A percentile compares a stretch with the other conserved stretches of the same genome.
Evolutionary conservation across 2,888 invertebrate genomes (phyloP).

Genomic region (Eristalis tenax): DNA sequence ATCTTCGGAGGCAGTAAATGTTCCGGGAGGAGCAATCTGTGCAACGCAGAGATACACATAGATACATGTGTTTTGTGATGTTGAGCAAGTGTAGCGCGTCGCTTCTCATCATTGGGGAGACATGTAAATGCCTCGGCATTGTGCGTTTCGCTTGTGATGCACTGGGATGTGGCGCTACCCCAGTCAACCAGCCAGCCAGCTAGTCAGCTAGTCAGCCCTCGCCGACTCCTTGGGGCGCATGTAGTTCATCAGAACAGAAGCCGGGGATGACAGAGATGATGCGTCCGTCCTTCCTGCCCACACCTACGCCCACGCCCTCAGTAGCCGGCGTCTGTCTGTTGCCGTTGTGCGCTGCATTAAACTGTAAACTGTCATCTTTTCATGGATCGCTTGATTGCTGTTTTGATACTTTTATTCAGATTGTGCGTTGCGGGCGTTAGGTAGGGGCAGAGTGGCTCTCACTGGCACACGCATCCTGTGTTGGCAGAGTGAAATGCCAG

Average conservation of each 20-base stretch:
- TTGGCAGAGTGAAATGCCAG: slow-evolving; percentile 51
- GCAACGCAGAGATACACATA: slow-evolving; percentile 27
- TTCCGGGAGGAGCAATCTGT: slow-evolving; percentile 51
- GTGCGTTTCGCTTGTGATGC: slow-evolving; percentile 53
- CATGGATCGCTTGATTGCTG: slow-evolving; percentile 54
- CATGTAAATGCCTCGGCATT: slow-evolving; percentile 33
- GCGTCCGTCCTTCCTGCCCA: not conserved
- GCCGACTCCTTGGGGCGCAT: not conserved
- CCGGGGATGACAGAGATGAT: slow-evolving; percentile 20
- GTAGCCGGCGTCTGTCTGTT: no score
- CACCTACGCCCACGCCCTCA: not conserved
- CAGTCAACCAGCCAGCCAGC: no score
- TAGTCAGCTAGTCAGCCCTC: not conserved
- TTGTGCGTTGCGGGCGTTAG: slow-evolving; percentile 49
- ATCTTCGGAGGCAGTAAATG: slow-evolving; percentile 45
- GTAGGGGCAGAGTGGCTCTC: slow-evolving; percentile 2
- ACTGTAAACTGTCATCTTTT: slow-evolving; percentile 63
- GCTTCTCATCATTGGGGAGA: slow-evolving; percentile 51
- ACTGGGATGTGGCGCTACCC: not conserved
- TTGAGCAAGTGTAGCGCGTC: slow-evolving; percentile 69
- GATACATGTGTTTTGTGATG: slow-evolving; percentile 67
- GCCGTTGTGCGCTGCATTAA: slow-evolving; percentile 32
- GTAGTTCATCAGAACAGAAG: slow-evolving; percentile 33
- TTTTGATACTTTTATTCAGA: slow-evolving; percentile 45
- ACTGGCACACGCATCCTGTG: not conserved